A percentile compares a stretch with the other conserved stretches of the same genome.
Evolutionary conservation across 2,797 vertebrate genomes (phyloP).

Genomic region (Pseudomugil gertrudae): DNA sequence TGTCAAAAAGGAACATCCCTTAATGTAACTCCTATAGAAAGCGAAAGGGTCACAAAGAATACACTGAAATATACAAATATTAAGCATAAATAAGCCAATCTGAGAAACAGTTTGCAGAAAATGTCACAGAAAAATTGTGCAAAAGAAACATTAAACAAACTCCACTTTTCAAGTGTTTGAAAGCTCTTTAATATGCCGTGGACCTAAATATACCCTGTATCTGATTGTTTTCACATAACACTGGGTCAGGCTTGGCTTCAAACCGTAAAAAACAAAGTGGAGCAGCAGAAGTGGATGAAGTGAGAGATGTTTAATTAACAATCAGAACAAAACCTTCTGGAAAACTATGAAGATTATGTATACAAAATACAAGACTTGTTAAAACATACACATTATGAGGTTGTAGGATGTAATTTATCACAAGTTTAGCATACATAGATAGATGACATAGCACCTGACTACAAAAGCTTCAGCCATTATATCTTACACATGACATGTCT

Average conservation of each 20-base stretch:
- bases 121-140: neutral
- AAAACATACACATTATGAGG: neutral
- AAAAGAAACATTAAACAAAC: neutral
- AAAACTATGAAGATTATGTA: neutral
- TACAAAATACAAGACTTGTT: neutral
- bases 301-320: neutral
- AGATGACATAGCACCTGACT: too few species aligned
- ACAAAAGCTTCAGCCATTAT: too few species aligned
- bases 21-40: neutral
- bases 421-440: too few species aligned
- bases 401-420: too few species aligned
- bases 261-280: neutral
- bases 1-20: neutral
- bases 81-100: neutral
- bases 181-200: neutral
- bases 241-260: neutral
- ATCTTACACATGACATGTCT: neutral
- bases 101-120: neutral
- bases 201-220: slow-evolving; percentile 1
- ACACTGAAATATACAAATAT: neutral
- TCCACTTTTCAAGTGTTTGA: neutral
- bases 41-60: neutral
- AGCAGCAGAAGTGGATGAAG: too few species aligned
- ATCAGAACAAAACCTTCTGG: neutral
- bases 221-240: neutral